Evolutionary conservation across 1,140 invertebrate genomes (phyloP).

Genomic region (Brachionus calyciflorus): DNA sequence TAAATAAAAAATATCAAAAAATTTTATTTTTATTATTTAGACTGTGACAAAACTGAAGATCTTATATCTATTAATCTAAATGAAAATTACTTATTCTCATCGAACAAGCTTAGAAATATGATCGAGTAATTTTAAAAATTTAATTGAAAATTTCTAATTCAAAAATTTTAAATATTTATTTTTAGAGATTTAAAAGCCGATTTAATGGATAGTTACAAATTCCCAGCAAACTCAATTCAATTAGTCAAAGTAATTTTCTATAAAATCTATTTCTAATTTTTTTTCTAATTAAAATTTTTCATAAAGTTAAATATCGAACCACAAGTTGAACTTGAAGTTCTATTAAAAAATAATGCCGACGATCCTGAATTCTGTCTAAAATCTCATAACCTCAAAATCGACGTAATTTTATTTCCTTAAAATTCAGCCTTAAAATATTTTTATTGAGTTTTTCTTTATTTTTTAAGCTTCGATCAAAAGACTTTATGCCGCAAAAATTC

Average conservation of each 20-base stretch:
- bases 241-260: conserved; percentile 15
- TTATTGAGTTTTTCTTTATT: not conserved
- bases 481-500: not conserved
- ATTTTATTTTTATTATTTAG: not conserved
- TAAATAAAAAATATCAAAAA: not conserved
- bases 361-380: conserved; percentile 24
- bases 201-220: not conserved
- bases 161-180: not conserved
- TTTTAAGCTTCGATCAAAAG: not conserved
- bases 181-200: conserved; percentile 37
- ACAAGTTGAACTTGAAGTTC: conserved; percentile 13
- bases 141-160: not conserved
- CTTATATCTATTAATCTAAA: not conserved
- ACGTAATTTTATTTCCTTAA: not conserved
- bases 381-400: not conserved
- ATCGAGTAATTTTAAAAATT: not conserved
- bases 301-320: conserved; percentile 32
- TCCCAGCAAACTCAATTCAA: not conserved
- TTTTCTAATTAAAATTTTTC: too few relatives aligned
- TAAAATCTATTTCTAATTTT: too few relatives aligned
- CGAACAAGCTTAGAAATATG: conserved; percentile 38
- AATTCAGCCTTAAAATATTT: too few relatives aligned
- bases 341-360: conserved; percentile 9
- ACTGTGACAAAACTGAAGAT: conserved; percentile 34
- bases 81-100: conserved; percentile 32